Percentiles rank a stretch among this genome's conserved stretches.
These are phyloP conservation scores for Furnarius figulus DNA, from an alignment of 2,113 vertebrate species.

Conservation along the genomic window DNA sequence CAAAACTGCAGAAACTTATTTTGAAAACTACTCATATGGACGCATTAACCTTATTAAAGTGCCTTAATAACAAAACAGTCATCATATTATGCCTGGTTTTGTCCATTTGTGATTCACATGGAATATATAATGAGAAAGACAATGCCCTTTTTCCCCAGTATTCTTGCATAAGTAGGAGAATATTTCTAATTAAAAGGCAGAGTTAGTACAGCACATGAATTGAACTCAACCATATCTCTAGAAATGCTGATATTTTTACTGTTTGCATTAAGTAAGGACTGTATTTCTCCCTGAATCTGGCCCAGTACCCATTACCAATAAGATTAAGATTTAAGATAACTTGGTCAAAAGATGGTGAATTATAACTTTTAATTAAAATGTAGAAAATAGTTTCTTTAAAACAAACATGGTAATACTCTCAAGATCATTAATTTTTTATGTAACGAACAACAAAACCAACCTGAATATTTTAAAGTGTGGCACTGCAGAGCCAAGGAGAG, in stretches of 20 bases:
- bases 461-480: conserved; percentile 66
- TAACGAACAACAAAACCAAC: conserved; percentile 54
- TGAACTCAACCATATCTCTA: conserved; percentile 71
- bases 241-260: conserved; percentile 75
- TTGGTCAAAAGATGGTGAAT: conserved; percentile 74
- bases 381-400: conserved; percentile 74
- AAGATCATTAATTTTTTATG: conserved; percentile 72
- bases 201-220: conserved; percentile 66
- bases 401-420: conserved; percentile 73
- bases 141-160: conserved; percentile 58
- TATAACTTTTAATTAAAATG: conserved; percentile 81
- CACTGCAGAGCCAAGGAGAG: conserved; percentile 9
- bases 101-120: conserved; percentile 69
- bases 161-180: conserved; percentile 72
- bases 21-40: conserved; percentile 46
- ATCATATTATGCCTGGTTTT: conserved; percentile 62
- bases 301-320: conserved; percentile 70
- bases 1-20: conserved; percentile 55
- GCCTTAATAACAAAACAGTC: conserved; percentile 74
- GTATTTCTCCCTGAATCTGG: conserved; percentile 75
- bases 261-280: conserved; percentile 76
- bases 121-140: conserved; percentile 73
- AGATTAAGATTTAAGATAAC: conserved; percentile 79
- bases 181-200: conserved; percentile 80
- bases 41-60: conserved; percentile 70